Percentiles rank a stretch among this genome's conserved stretches.
These are phyloP conservation scores for Oxycera nigricornis DNA, from an alignment of 2,888 invertebrate genomes.

Conservation along the genomic window DNA sequence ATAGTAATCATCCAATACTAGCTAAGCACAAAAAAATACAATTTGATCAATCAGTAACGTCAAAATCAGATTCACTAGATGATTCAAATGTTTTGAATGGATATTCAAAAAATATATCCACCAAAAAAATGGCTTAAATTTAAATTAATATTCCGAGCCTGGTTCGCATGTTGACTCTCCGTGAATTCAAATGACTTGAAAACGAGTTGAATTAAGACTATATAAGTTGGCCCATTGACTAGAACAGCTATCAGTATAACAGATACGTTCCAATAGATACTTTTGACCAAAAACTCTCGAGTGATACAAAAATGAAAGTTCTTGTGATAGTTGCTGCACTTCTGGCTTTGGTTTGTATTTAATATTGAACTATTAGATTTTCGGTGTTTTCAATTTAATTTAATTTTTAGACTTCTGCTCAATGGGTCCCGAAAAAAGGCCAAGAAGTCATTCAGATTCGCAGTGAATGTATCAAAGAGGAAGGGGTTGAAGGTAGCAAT, in stretches of 20 bases:
- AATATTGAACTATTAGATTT: neutral
- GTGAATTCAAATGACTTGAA: neutral
- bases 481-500: neutral
- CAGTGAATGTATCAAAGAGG: constrained; percentile 15
- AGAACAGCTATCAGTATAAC: neutral
- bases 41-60: no score
- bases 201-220: neutral
- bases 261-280: no score
- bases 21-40: no score
- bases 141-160: neutral
- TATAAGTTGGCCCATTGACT: neutral
- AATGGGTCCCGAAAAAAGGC: neutral
- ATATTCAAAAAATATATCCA: no score
- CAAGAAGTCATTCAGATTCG: neutral
- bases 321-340: neutral
- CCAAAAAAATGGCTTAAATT: no score
- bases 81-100: no score
- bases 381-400: neutral
- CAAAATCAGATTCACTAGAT: no score
- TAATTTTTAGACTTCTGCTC: neutral
- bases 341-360: neutral
- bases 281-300: neutral
- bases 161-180: neutral
- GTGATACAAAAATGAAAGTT: neutral
- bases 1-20: no score